Conservation (phyloP, 2,888 invertebrate genomes). For the Ormyrus rosae region DNA sequence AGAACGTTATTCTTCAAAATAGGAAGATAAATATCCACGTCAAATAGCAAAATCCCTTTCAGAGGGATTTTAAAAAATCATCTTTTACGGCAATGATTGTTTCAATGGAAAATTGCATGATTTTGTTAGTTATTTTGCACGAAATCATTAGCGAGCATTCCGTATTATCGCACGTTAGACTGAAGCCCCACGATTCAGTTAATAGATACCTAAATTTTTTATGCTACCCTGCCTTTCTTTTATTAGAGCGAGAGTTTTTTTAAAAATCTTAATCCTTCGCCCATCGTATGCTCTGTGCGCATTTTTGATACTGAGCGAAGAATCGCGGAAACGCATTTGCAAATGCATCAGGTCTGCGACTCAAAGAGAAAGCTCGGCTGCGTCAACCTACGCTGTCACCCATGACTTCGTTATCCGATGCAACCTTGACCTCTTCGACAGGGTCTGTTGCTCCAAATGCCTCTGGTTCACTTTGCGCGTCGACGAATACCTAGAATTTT, state of each 20-base stretch:
- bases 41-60: constrained; percentile 30
- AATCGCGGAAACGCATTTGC: constrained; percentile 55
- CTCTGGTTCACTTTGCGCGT: constrained; percentile 70
- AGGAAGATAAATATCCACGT: constrained; percentile 48
- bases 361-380: constrained; percentile 27
- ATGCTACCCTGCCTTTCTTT: constrained; percentile 53
- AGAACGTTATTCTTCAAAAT: constrained; percentile 52
- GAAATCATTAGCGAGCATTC: constrained; percentile 58
- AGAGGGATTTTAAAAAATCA: constrained; percentile 47
- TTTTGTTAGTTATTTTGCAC: constrained; percentile 46
- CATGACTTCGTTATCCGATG: constrained; percentile 70
- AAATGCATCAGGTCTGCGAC: constrained; percentile 56
- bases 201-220: constrained; percentile 55
- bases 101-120: constrained; percentile 33
- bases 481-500: constrained; percentile 71
- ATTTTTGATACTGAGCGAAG: constrained; percentile 55
- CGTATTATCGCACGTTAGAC: constrained; percentile 43
- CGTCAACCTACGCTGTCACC: constrained; percentile 73
- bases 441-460: constrained; percentile 61
- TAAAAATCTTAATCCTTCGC: constrained; percentile 51
- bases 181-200: constrained; percentile 54
- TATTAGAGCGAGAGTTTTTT: constrained; percentile 48
- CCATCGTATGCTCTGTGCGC: constrained; percentile 42
- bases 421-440: constrained; percentile 59
- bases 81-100: constrained; percentile 39